Base-by-base conservation (phyloP, 1,140 invertebrate genomes). In the Vanessa tameamea region DNA sequence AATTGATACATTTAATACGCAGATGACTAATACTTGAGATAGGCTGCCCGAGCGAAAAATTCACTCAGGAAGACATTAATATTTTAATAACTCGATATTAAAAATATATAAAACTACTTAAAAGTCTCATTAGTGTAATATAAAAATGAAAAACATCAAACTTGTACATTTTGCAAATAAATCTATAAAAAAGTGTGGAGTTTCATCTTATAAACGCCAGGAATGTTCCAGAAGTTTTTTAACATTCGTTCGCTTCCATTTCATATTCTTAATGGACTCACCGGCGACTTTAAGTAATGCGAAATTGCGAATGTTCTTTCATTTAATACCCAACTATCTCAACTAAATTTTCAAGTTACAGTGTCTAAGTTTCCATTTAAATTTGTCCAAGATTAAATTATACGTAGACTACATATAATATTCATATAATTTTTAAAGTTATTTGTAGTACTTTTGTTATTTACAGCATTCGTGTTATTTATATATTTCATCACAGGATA, bases 261-360 rank as follows among this genome's bases (percentile, higher is more conserved):
- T 86, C 78, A 82, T 84, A 84, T 84, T 83, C 82, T 79, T 83
- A 86, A 84, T 86, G 84, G 82, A 86, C 81, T 83, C 73, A 75
- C 78, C 75, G 76, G 72, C 66, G 67, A 73, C 75, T 77, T 75
- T 70, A 73, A 80, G 79, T 82, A 78, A 83, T 78, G 77, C 77
- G 78, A 76, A 76, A 81, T 83, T 80, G 77, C 75, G 73, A 72
- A 72, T 79, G 67, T 79, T 78, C 76, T 69, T 76, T 77, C 67
- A 78, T 77, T 79, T 79, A 70, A 72, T 73, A 72, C 69, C 69
- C 64, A 70, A 76, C 75, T 74, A 76, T 77, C 75, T 72, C 57
- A 79, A 73, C 77, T 70, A 75, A 74, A 79, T 76, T 72, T 74
- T 76, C 72, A 48, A 75, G 68, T 75, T 75, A 69, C 63, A 50